These are phyloP conservation scores for Drosophila asahinai DNA, from an alignment of 1,140 invertebrate genomes.

Conservation along the genomic window DNA sequence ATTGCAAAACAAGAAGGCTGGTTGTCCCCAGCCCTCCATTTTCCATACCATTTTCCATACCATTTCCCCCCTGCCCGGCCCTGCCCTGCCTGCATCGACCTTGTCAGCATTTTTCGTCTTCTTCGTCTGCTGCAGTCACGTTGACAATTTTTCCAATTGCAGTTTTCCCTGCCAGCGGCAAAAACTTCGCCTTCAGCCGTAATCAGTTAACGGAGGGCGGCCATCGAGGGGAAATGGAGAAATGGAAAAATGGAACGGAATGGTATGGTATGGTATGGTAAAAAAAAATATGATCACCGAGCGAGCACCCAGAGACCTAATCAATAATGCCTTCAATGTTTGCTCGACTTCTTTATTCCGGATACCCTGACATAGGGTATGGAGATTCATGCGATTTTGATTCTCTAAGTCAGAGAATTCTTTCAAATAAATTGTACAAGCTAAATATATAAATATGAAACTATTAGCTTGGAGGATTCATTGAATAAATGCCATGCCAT, in stretches of 20 bases:
- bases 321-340: constrained; percentile 57
- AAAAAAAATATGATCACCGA: constrained; percentile 7
- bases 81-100: constrained; percentile 51
- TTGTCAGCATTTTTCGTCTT: constrained; percentile 69
- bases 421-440: too few species aligned
- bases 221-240: too few species aligned
- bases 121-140: constrained; percentile 48
- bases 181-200: constrained; percentile 36
- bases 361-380: background rate
- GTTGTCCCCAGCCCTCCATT: constrained; percentile 6
- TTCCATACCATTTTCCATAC: background rate
- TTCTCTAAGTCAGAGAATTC: background rate
- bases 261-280: background rate
- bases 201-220: constrained; percentile 36
- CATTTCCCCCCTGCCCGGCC: background rate
- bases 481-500: too few species aligned
- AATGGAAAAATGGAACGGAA: background rate
- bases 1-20: constrained; percentile 62
- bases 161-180: constrained; percentile 38
- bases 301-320: constrained; percentile 36
- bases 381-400: too few species aligned
- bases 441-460: too few species aligned
- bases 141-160: constrained; percentile 70
- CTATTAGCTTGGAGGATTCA: too few species aligned
- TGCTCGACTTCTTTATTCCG: background rate